Evolutionary conservation across 37 sponge, comb jelly and placozoan species (phyloP), one percentile per base, ranked within the genome.

Genomic region (Ephydatia muelleri): DNA sequence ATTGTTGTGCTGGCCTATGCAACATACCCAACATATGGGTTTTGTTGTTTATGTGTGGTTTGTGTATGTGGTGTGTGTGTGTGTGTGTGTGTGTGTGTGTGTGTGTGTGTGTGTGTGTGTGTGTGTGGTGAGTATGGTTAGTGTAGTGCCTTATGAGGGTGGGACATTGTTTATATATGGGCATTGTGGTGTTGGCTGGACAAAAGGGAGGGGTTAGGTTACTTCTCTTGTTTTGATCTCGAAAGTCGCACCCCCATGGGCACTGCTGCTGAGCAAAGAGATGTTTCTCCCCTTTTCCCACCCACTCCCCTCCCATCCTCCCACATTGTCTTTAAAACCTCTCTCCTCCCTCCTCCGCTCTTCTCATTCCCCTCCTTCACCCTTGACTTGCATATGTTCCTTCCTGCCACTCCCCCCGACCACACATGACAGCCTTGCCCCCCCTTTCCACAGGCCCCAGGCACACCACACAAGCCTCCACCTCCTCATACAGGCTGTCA

Each of bases 401-500:
- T 48, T 36, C 39, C 4, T 28, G 23, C 78, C 64, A 70, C 11
- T 28, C 38, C 70, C 78, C 85, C 39, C 37, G 5, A 48, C 66
- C 27, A 25, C 43, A 66, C 34, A 48, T 32, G 3, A 38, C 48
- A n/a, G 76, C 34, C 70, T 70, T 31, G 38, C 70, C 70, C 30
- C 29, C 77, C 40, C 77, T 76, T 67, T 9, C 77, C 75, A 3
- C 75, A 75, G 75, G 38, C 49, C 84, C 23, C 75, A 75, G 37
- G 35, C 75, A 6, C 28, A 37, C 47, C 40, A 38, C 81, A 77
- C 76, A 23, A 21, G 78, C 23, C 68, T 64, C 2, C 57, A 25
- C 13, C 33, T 77, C 57, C 81, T 89, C 32, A 14, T 48, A 5
- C 90, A 89, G 57, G 90, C 90, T 5, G 70, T 89, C 0, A 35